Conservation (phyloP, 2,797 vertebrate species). For the Liasis olivaceus region DNA sequence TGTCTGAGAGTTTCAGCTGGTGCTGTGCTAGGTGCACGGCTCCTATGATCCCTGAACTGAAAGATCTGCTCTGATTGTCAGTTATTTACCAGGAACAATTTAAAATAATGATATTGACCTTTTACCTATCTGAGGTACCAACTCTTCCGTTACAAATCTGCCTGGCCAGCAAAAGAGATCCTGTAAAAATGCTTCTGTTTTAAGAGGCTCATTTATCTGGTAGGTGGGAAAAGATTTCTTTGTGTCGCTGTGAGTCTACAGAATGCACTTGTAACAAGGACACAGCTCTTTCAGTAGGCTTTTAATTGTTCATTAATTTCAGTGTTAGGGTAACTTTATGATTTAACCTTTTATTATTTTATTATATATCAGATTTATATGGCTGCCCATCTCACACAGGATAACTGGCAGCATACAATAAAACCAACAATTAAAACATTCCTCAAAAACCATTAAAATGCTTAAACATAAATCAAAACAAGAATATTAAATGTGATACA, state of each 20-base stretch:
- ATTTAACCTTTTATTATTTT: not conserved
- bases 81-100: not conserved
- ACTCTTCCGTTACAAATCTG: not conserved
- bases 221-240: not conserved
- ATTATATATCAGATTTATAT: too few relatives aligned
- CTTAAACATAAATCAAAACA: not conserved
- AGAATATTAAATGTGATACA: not conserved
- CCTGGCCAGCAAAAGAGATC: not conserved
- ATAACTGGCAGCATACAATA: not conserved
- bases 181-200: not conserved
- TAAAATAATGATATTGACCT: not conserved
- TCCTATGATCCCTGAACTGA: not conserved
- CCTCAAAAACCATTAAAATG: not conserved
- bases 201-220: not conserved
- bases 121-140: not conserved
- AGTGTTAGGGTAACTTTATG: not conserved
- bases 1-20: not conserved
- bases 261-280: not conserved
- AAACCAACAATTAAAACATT: not conserved
- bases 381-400: not conserved
- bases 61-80: not conserved
- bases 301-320: not conserved
- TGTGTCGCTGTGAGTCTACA: not conserved
- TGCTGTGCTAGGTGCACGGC: not conserved
- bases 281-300: not conserved